Conservation (phyloP, 2,888 invertebrate genomes). For the Lasioglossum calceatum region DNA sequence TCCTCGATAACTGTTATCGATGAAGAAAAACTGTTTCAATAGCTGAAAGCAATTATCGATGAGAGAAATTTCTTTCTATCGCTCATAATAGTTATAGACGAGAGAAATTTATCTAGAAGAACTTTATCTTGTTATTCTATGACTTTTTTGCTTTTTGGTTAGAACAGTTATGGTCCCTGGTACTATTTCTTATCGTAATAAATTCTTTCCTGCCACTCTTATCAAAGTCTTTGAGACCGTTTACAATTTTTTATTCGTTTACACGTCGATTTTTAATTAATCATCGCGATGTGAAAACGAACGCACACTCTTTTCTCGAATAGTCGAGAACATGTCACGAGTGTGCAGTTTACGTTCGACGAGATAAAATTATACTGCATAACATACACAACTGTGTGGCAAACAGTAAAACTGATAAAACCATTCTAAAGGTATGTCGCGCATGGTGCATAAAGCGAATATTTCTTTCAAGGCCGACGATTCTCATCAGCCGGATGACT, state of each 20-base stretch:
- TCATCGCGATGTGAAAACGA: not conserved
- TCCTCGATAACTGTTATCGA: too few relatives aligned
- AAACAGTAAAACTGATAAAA: not conserved
- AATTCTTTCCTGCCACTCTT: not conserved
- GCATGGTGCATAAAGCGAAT: not conserved
- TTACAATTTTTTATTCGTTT: not conserved
- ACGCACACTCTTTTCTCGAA: not conserved
- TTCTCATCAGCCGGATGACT: constrained; percentile 38
- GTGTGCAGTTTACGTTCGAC: not conserved
- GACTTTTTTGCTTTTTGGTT: too few relatives aligned
- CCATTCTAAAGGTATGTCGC: constrained; percentile 19
- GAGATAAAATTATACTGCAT: not conserved
- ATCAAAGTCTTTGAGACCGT: not conserved
- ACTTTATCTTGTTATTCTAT: too few relatives aligned
- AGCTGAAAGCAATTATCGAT: too few relatives aligned
- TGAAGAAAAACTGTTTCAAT: too few relatives aligned
- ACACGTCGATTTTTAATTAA: not conserved
- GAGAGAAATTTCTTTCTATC: too few relatives aligned
- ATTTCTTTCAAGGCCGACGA: constrained; percentile 49
- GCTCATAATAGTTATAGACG: too few relatives aligned
- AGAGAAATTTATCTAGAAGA: too few relatives aligned
- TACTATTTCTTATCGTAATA: not conserved
- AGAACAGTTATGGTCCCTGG: too few relatives aligned
- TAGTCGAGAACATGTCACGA: not conserved
- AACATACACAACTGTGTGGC: not conserved